phyloP scores from a whole-genome alignment of 2,888 invertebrate genomes.

The Drosophila limbata region DNA sequence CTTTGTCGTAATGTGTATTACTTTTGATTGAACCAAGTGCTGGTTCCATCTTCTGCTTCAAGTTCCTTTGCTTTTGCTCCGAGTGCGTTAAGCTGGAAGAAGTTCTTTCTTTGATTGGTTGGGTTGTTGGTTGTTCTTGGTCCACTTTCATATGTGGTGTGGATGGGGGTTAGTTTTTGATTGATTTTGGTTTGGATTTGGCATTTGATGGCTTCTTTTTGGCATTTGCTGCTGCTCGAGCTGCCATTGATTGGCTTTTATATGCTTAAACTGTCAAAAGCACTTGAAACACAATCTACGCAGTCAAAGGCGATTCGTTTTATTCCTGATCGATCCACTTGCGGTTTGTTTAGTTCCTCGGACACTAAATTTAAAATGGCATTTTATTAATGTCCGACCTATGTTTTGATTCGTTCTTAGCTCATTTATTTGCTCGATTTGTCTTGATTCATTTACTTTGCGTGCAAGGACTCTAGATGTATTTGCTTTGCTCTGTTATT shows the following conservation, averaged over 20 bases:
- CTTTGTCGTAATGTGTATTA: conserved; percentile 53
- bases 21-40: conserved; percentile 49
- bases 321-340: conserved; percentile 15
- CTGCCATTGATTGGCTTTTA: conserved; percentile 45
- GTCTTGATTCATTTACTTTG: not conserved
- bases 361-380: not conserved
- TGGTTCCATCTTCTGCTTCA: conserved; percentile 4
- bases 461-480: not conserved
- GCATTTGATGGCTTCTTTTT: conserved; percentile 30
- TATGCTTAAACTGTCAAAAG: conserved; percentile 29
- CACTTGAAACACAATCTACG: conserved; percentile 6
- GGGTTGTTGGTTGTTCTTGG: conserved; percentile 28
- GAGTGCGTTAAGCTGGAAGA: conserved; percentile 40
- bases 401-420: not conserved
- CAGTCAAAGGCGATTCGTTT: conserved; percentile 18
- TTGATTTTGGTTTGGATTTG: conserved; percentile 64
- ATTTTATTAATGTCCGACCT: not conserved
- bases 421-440: conserved; percentile 13
- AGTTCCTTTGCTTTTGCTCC: not conserved
- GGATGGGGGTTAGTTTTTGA: conserved; percentile 47
- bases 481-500: conserved; percentile 19
- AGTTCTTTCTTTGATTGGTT: conserved; percentile 48
- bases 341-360: not conserved
- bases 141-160: conserved; percentile 15
- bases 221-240: conserved; percentile 42